Evolutionary conservation across 2,888 invertebrate genomes (phyloP), one percentile per base, ranked within the genome.

Genomic region (Toxonevra muliebris): DNA sequence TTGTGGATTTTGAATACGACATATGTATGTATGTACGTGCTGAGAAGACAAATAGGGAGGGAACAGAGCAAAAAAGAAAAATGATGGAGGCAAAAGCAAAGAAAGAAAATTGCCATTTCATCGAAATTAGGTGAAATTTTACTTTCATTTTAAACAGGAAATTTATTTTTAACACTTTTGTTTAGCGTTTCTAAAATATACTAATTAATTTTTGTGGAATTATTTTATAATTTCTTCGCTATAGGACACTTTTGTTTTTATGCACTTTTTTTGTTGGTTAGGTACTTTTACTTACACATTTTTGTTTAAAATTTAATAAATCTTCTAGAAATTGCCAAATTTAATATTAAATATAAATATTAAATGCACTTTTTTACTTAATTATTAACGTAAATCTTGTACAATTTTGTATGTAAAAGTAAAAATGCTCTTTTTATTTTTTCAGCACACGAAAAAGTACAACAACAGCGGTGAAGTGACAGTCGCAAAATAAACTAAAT

Each of bases 51-150:
- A 30, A 30, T 30, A 7, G 7, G 30, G 7, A 30, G 7, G 30
- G 30, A 30, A 30, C 30, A 30, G 7, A 58, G 43, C 19, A 52
- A 20, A 20, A 65, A 65, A 58, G 15, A 48, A 19, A 65, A 68
- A 70, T 65, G 68, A 61, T 64, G 20, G 43, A 65, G 69, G 50
- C 62, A 43, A 58, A 52, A 52, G 42, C 57, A 9, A 30, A 63
- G 58, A 71, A 72, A 69, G 69, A 58, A 61, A 65, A 50, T 66
- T 71, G 69, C 66, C 70, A 70, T 65, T 64, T 52, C 61, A 61
- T 30, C 40, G 68, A 73, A 77, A 76, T 74, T 76, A 73, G 75
- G 78, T 74, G 78, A 79, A 78, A 79, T 79, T 79, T 77, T 77
- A 78, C 79, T 79, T 79, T 79, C 75, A 73, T 77, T 77, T 62